These are phyloP conservation scores for Vulpes ferrilata DNA, from an alignment of 2,113 vertebrate genomes.

Conservation along the genomic window DNA sequence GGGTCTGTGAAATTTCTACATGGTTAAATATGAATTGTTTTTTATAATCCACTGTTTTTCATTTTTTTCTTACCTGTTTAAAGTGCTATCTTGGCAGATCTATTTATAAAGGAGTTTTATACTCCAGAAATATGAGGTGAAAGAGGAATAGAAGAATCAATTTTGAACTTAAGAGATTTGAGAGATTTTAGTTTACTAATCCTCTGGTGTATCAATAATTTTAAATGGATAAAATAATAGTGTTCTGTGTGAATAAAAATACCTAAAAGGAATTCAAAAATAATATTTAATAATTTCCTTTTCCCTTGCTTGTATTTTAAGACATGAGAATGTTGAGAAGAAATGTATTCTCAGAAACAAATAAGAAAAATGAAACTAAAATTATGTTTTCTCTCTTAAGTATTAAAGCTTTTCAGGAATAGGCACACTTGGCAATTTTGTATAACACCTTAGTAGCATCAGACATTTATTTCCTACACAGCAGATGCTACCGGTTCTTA, in stretches of 20 bases:
- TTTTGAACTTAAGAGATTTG: constrained; percentile 40
- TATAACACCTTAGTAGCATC: background rate
- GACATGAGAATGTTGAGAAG: constrained; percentile 26
- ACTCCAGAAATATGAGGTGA: background rate
- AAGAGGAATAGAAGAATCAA: background rate
- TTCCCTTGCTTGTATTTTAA: constrained; percentile 30
- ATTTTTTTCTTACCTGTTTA: background rate
- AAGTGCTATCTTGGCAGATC: background rate
- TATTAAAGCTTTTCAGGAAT: background rate
- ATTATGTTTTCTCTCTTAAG: background rate
- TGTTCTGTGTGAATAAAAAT: constrained; percentile 24
- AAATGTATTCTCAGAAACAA: constrained; percentile 6
- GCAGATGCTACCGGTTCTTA: background rate
- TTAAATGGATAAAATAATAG: constrained; percentile 39
- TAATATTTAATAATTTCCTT: background rate
- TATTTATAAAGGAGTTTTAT: background rate
- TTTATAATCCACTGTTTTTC: background rate
- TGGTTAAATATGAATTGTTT: background rate
- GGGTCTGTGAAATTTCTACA: background rate
- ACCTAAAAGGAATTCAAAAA: constrained; percentile 1
- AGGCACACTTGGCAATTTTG: constrained; percentile 35
- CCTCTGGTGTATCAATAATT: constrained; percentile 29
- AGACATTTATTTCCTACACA: background rate
- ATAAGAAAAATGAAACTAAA: constrained; percentile 44
- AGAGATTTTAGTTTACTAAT: background rate